These are phyloP conservation scores for Patella caerulea DNA, from an alignment of 2,888 invertebrate genomes.

Conservation along the genomic window DNA sequence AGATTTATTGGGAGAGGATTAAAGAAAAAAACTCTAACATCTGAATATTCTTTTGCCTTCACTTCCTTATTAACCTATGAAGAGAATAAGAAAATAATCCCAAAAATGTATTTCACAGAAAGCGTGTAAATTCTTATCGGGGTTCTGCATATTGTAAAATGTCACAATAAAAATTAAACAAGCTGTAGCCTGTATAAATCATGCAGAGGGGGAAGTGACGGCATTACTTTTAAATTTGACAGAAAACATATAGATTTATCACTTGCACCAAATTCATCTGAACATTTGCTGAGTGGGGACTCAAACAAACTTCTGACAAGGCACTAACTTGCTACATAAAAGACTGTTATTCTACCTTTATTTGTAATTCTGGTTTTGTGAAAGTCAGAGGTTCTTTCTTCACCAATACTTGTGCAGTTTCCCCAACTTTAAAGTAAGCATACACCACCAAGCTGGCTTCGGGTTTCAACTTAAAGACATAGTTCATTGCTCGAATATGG, in stretches of 20 bases:
- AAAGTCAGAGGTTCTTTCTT: conserved; percentile 44
- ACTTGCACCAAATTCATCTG: neutral
- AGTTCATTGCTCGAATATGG: conserved; percentile 40
- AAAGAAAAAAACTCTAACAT: conserved; percentile 65
- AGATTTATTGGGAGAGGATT: conserved; percentile 79
- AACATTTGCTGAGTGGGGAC: neutral
- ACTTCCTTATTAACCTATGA: conserved; percentile 51
- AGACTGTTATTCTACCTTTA: conserved; percentile 42
- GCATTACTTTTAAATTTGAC: neutral
- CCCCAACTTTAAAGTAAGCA: conserved; percentile 44
- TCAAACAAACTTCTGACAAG: neutral
- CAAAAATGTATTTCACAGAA: neutral
- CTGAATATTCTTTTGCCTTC: conserved; percentile 39
- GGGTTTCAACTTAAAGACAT: conserved; percentile 47
- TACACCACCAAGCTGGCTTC: conserved; percentile 52
- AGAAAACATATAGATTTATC: too few relatives aligned
- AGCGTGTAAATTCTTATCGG: neutral
- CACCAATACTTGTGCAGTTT: conserved; percentile 46
- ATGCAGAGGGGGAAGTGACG: neutral
- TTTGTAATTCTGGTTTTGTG: conserved; percentile 45
- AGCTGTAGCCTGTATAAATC: neutral
- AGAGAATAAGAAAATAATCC: neutral
- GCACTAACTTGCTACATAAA: neutral
- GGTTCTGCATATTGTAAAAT: too few relatives aligned
- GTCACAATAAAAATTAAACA: too few relatives aligned